These are phyloP conservation scores for Drosophila sordidapex DNA, from an alignment of 2,888 invertebrate species.

Conservation along the genomic window DNA sequence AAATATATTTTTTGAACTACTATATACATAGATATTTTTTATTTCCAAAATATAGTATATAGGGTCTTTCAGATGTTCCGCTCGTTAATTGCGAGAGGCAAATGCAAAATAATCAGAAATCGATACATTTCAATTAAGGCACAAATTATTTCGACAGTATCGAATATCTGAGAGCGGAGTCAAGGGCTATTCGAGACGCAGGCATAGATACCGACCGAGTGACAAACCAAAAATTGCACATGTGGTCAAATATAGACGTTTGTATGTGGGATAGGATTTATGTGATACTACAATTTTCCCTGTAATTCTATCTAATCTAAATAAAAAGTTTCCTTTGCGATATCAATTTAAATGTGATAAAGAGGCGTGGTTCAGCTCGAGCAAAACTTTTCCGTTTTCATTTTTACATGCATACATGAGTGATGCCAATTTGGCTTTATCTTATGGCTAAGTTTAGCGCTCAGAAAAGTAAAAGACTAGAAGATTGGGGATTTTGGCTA, in stretches of 20 bases:
- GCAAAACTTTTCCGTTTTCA: neutral
- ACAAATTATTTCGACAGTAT: conserved; percentile 4
- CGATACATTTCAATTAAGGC: conserved; percentile 10
- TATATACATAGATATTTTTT: neutral
- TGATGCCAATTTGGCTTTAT: neutral
- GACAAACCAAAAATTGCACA: neutral
- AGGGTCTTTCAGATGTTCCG: neutral
- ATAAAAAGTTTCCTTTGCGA: neutral
- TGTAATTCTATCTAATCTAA: neutral
- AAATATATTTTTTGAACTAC: neutral
- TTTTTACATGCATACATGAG: neutral
- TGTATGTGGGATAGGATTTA: neutral
- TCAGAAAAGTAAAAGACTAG: neutral
- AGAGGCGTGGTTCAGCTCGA: neutral
- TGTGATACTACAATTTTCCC: neutral
- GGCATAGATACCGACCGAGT: neutral
- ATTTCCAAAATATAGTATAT: neutral
- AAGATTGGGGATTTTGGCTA: neutral
- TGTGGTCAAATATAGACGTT: neutral
- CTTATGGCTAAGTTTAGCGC: too few species aligned
- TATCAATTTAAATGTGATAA: neutral
- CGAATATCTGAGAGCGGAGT: neutral
- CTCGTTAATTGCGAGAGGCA: conserved; percentile 4
- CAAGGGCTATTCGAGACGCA: neutral
- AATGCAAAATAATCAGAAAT: conserved; percentile 7